Conservation (phyloP, 1,140 invertebrate species). For the Idris sp. region DNA sequence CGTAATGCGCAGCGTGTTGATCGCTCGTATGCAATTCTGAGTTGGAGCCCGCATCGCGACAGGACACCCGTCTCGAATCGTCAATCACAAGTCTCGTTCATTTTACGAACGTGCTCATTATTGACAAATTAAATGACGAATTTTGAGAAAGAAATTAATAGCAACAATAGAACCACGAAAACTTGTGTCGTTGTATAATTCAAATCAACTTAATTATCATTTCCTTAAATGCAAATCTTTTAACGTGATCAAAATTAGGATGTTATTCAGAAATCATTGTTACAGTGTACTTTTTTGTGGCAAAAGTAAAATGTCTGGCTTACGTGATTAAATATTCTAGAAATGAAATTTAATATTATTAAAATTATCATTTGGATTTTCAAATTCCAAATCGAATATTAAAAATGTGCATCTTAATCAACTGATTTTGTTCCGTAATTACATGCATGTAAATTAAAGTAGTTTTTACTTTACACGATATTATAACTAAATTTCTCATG, state of each 20-base stretch:
- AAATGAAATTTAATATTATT: too few relatives aligned
- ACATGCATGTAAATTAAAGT: too few relatives aligned
- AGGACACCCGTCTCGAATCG: slow-evolving; percentile 40
- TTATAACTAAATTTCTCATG: slow-evolving; percentile 31
- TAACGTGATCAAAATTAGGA: neutral
- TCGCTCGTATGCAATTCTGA: slow-evolving; percentile 19
- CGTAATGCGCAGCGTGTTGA: slow-evolving; percentile 48
- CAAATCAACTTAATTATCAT: neutral
- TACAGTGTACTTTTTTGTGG: too few relatives aligned
- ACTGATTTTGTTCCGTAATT: too few relatives aligned
- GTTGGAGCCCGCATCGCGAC: slow-evolving; percentile 35
- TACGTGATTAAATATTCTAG: too few relatives aligned
- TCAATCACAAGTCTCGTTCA: slow-evolving; percentile 31
- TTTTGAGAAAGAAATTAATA: slow-evolving; percentile 8
- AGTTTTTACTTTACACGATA: slow-evolving; percentile 43
- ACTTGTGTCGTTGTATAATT: slow-evolving; percentile 8
- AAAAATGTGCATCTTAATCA: too few relatives aligned
- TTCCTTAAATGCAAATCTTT: slow-evolving; percentile 10
- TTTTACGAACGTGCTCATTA: slow-evolving; percentile 48
- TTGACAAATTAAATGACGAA: slow-evolving; percentile 27
- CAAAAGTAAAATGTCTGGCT: too few relatives aligned
- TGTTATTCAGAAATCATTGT: neutral
- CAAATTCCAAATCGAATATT: too few relatives aligned
- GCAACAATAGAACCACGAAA: slow-evolving; percentile 17
- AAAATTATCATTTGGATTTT: too few relatives aligned